phyloP scores from a whole-genome alignment of 2,888 invertebrate species.

The Schrankia costaestrigalis region DNA sequence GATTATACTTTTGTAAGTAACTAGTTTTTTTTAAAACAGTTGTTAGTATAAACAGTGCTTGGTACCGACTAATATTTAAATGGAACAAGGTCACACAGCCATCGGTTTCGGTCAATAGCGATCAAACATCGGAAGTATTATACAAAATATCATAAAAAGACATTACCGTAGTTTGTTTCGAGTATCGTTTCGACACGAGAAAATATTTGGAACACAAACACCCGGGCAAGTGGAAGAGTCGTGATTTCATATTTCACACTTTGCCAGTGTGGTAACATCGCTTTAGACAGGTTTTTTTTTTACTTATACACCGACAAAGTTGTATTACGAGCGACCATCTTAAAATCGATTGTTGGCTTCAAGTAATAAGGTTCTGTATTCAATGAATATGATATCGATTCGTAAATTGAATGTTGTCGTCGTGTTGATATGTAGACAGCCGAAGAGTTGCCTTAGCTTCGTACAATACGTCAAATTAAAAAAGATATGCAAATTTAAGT shows the following conservation, averaged over 20 bases:
- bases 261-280: slow-evolving; percentile 66
- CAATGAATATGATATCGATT: slow-evolving; percentile 17
- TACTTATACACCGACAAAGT: slow-evolving; percentile 44
- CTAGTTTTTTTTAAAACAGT: slow-evolving; percentile 34
- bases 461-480: slow-evolving; percentile 63
- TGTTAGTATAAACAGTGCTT: slow-evolving; percentile 23
- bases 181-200: slow-evolving; percentile 69
- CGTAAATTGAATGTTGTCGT: slow-evolving; percentile 27
- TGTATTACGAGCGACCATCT: slow-evolving; percentile 19
- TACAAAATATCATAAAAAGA: slow-evolving; percentile 52
- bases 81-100: slow-evolving; percentile 55
- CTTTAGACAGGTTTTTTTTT: slow-evolving; percentile 68
- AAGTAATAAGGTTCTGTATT: slow-evolving; percentile 27
- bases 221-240: slow-evolving; percentile 67
- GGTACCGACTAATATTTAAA: slow-evolving; percentile 37
- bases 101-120: slow-evolving; percentile 50
- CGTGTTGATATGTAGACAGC: slow-evolving; percentile 35
- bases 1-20: slow-evolving; percentile 30
- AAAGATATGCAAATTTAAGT: slow-evolving; percentile 67
- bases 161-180: slow-evolving; percentile 51
- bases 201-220: slow-evolving; percentile 78
- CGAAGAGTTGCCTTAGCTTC: slow-evolving; percentile 33
- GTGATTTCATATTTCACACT: slow-evolving; percentile 81
- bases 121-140: slow-evolving; percentile 49
- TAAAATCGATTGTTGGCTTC: slow-evolving; percentile 24